Percentiles rank a stretch among this genome's conserved stretches.
Evolutionary conservation across 2,113 vertebrate species (phyloP).

Genomic region (Picathartes gymnocephalus): DNA sequence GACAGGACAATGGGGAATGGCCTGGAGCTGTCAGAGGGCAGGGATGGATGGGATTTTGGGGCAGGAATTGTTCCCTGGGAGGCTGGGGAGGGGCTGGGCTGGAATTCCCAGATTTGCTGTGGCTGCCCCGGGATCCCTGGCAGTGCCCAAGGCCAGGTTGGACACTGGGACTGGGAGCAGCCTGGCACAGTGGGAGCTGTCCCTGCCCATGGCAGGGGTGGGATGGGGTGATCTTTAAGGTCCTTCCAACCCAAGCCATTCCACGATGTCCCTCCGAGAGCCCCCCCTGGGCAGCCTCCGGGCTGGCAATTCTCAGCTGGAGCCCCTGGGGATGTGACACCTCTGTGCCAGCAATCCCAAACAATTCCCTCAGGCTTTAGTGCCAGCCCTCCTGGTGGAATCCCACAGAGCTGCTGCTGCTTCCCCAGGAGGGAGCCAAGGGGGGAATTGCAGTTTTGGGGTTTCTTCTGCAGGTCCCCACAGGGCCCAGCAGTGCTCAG

Average conservation of each 20-base stretch:
- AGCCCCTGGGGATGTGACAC: background rate
- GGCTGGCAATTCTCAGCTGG: background rate
- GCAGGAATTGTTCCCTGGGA: background rate
- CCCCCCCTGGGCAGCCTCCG: background rate
- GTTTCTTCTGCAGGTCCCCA: background rate
- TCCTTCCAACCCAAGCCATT: background rate
- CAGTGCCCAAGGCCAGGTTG: background rate
- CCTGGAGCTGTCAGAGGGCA: rapidly evolving
- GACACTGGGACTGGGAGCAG: background rate
- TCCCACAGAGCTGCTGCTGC: background rate
- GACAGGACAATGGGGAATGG: background rate
- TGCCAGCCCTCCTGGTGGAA: background rate
- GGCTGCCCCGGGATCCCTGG: background rate
- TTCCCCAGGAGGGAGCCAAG: background rate
- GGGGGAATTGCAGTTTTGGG: background rate
- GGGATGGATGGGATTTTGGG: rapidly evolving
- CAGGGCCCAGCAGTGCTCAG: rapidly evolving
- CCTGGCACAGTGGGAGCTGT: background rate
- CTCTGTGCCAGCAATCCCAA: rapidly evolving
- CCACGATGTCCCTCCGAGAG: background rate
- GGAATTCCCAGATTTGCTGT: background rate
- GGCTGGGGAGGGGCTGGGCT: background rate
- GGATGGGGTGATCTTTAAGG: rapidly evolving
- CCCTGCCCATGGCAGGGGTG: background rate
- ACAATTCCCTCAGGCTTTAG: background rate